Percentiles rank a stretch among this genome's conserved stretches.
Conservation (phyloP, 2,888 invertebrate genomes). For the Hyalella azteca region DNA sequence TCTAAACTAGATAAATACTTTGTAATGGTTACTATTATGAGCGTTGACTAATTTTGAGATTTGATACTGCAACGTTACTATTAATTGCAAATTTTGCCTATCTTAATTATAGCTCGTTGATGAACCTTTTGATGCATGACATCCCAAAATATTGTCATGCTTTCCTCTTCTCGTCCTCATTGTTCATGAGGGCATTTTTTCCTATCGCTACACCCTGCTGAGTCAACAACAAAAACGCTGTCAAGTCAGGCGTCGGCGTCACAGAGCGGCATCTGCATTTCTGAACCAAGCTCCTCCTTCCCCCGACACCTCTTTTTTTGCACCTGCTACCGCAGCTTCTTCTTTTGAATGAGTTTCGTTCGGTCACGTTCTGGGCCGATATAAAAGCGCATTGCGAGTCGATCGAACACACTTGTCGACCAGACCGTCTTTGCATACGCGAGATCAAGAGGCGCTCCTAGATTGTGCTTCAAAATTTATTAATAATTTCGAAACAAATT, state of each 20-base stretch:
- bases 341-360: slow-evolving; percentile 30
- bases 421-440: slow-evolving; percentile 6
- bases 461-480: not conserved
- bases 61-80: no score
- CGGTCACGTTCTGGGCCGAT: slow-evolving; percentile 32
- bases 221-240: not conserved
- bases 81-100: no score
- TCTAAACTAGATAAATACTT: no score
- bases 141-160: no score
- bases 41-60: no score
- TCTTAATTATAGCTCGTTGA: no score
- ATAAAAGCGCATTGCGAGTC: slow-evolving; percentile 5
- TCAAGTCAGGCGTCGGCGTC: not conserved
- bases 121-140: no score
- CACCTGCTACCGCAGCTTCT: slow-evolving; percentile 13
- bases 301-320: not conserved
- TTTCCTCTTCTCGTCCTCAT: no score
- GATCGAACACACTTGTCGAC: not conserved
- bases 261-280: not conserved
- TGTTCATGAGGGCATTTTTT: not conserved
- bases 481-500: not conserved
- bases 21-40: no score
- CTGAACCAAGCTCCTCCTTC: no score
- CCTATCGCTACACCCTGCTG: not conserved
- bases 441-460: slow-evolving; percentile 2